These are phyloP conservation scores for Scomber japonicus DNA, from an alignment of 2,113 vertebrate genomes.

Conservation along the genomic window DNA sequence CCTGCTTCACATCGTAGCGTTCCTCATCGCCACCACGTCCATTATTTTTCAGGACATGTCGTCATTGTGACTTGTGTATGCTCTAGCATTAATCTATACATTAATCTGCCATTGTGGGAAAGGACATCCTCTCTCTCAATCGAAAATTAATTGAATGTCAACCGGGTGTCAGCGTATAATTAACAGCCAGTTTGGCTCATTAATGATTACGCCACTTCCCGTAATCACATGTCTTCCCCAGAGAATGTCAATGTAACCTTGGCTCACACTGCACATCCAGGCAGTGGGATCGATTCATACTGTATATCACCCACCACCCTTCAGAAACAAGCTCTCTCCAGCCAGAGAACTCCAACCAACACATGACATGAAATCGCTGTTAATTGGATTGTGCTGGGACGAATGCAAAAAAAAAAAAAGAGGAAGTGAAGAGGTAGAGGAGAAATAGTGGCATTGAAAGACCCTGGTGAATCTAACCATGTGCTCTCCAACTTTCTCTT, in stretches of 20 bases:
- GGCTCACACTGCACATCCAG: background rate
- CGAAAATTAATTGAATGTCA: constrained; percentile 46
- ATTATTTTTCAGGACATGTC: too few relatives aligned
- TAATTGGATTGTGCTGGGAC: constrained; percentile 3
- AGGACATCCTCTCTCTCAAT: constrained; percentile 16
- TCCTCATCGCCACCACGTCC: too few relatives aligned
- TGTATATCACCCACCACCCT: background rate
- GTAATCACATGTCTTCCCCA: background rate
- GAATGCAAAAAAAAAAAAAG: background rate
- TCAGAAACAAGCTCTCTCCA: background rate
- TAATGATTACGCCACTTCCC: constrained; percentile 10
- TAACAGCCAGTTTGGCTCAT: constrained; percentile 44
- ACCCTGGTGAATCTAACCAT: constrained; percentile 80
- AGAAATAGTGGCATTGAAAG: constrained; percentile 72
- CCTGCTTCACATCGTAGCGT: too few relatives aligned
- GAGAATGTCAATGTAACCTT: constrained; percentile 41
- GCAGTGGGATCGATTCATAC: constrained; percentile 17
- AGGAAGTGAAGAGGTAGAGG: constrained; percentile 27
- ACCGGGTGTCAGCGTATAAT: constrained; percentile 18
- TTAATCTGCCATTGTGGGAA: constrained; percentile 37
- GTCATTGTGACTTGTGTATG: background rate
- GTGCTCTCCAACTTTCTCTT: constrained; percentile 64
- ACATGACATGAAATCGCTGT: constrained; percentile 18
- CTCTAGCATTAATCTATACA: constrained; percentile 1
- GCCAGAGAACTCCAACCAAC: background rate